These are phyloP conservation scores for Procavia capensis DNA, from an alignment of 2,113 vertebrate genomes.

Conservation along the genomic window DNA sequence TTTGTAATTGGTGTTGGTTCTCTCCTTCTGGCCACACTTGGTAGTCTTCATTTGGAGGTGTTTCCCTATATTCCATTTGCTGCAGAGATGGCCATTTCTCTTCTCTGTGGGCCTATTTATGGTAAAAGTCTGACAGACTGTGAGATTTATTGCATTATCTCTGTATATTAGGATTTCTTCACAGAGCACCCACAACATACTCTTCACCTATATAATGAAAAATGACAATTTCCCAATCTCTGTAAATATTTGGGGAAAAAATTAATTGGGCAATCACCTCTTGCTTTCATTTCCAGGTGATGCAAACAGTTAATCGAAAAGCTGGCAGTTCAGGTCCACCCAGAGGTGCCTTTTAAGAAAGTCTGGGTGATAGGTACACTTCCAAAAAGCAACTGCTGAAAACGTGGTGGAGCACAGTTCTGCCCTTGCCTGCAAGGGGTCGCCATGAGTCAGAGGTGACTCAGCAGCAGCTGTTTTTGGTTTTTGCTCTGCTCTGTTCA, in stretches of 20 bases:
- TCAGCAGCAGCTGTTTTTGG: neutral
- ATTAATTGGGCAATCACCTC: neutral
- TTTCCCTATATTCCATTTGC: neutral
- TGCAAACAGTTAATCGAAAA: neutral
- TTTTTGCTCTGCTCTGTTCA: conserved; percentile 22
- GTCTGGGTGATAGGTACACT: neutral
- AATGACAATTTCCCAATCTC: neutral
- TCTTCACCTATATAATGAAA: neutral
- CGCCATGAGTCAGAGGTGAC: too few species aligned
- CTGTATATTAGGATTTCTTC: neutral
- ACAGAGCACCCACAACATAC: neutral
- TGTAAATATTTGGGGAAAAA: neutral
- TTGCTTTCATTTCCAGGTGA: neutral
- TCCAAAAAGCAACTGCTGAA: neutral
- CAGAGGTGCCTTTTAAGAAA: neutral
- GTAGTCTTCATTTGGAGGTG: neutral
- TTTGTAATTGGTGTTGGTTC: neutral
- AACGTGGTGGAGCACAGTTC: neutral
- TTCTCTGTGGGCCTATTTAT: neutral
- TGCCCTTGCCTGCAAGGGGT: neutral
- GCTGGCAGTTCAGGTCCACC: neutral
- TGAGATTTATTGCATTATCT: conserved; percentile 11
- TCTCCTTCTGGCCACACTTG: neutral
- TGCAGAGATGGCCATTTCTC: neutral
- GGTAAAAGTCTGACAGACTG: neutral